Conservation (phyloP, 1,140 invertebrate genomes). For the Delia radicum region DNA sequence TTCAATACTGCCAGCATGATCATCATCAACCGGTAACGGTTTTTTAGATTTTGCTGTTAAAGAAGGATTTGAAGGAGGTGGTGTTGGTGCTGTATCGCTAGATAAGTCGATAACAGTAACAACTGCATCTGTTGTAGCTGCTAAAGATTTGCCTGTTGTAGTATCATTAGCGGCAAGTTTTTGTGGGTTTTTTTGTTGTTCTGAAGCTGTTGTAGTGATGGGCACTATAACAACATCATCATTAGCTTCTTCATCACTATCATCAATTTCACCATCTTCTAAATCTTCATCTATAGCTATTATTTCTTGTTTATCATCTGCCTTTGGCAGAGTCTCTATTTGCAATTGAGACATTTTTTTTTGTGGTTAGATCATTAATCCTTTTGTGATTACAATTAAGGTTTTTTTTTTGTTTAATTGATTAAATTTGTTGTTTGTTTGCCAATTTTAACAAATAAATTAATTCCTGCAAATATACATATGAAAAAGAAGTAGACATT, state of each 20-base stretch:
- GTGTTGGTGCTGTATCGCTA: background rate
- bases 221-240: conserved; percentile 41
- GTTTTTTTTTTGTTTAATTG: background rate
- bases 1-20: conserved; percentile 75
- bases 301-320: background rate
- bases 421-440: too few species aligned
- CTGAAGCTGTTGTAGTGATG: background rate
- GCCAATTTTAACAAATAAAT: too few species aligned
- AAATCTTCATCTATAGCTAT: conserved; percentile 38
- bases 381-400: background rate
- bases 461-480: too few species aligned
- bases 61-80: too few species aligned
- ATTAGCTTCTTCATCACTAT: conserved; percentile 59
- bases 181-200: background rate
- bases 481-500: too few species aligned
- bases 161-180: background rate
- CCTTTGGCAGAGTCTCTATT: background rate
- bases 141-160: background rate
- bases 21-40: conserved; percentile 57
- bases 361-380: background rate
- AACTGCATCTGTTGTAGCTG: background rate
- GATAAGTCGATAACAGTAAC: conserved; percentile 37
- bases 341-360: background rate
- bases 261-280: conserved; percentile 65
- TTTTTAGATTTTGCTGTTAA: conserved; percentile 35